phyloP scores from a whole-genome alignment of 1,140 invertebrate genomes.

The Atta colombica region DNA sequence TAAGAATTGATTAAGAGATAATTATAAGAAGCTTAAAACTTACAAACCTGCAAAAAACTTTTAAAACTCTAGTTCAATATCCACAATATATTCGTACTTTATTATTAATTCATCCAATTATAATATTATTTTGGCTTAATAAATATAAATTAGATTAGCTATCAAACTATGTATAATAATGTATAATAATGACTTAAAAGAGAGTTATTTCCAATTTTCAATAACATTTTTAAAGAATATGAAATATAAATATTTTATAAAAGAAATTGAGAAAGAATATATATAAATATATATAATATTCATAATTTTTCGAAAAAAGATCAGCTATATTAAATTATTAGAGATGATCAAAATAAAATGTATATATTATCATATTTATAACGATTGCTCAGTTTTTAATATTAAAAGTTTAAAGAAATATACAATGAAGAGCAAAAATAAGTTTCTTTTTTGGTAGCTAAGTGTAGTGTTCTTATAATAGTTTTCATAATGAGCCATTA shows the following conservation, averaged over 20 bases:
- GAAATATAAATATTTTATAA: constrained; percentile 1
- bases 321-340: background rate
- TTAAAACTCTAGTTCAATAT: background rate
- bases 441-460: no score
- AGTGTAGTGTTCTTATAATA: no score
- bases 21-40: background rate
- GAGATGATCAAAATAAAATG: background rate
- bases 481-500: no score
- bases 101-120: background rate
- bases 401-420: background rate
- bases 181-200: background rate
- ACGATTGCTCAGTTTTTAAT: background rate
- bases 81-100: background rate
- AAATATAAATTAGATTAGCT: background rate
- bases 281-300: background rate
- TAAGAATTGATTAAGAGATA: background rate
- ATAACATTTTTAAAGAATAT: background rate
- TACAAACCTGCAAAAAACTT: background rate
- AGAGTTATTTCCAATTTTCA: background rate
- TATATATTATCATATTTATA: background rate
- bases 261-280: background rate
- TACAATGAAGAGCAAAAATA: no score
- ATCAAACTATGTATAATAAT: background rate
- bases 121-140: background rate
- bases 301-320: background rate